Base-by-base conservation (phyloP, 2,113 vertebrate genomes). In the Xiphophorus couchianus region DNA sequence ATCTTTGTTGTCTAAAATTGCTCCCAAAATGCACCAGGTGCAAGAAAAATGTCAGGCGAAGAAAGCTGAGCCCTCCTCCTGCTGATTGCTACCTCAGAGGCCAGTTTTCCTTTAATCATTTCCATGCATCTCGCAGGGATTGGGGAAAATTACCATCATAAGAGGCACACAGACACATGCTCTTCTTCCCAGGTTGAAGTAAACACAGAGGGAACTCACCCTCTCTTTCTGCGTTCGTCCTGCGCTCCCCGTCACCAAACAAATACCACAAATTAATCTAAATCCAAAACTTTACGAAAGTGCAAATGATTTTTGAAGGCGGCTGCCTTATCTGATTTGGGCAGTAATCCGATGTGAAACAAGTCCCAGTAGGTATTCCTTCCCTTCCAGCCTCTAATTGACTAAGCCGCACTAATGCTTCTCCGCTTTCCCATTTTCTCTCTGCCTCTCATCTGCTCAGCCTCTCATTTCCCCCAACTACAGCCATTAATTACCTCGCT, bases 41-140 rank as follows among this genome's bases (percentile, higher is more conserved):
- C 78, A 84, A 81, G 44, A 69, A 69, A 77, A 73, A 61, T 39
- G 35, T 66, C n/a, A 65, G 73, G 31, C 68, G 31, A 64, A 74
- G 78, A 44, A 39, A 73, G 27, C 31, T 22, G 37, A 79, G 63
- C 69, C 69, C 68, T 64, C 61, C 74, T 80, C 72, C 30, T 66
- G 69, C 87, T 89, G 87, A 84, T 85, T 91, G 81, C 83, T 84
- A 88, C 85, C 88, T 66, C 67, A 25, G 85, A 66, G 82, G 83
- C 86, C 81, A 78, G 88, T 91, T 85, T 89, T 87, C 60, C 79
- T 86, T 78, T 90, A 94, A 92, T 92, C 87, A 91, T 89, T 92
- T 77, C 90, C 91, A 91, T 88, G 76, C 86, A 62, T 89, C 82
- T 81, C 13, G 22, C 83, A 69, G 82, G 84, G 76, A 78, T 76